A percentile compares a stretch with the other conserved stretches of the same genome.
These are phyloP conservation scores for Leptopilina syphax DNA, from an alignment of 2,888 invertebrate genomes.

Conservation along the genomic window DNA sequence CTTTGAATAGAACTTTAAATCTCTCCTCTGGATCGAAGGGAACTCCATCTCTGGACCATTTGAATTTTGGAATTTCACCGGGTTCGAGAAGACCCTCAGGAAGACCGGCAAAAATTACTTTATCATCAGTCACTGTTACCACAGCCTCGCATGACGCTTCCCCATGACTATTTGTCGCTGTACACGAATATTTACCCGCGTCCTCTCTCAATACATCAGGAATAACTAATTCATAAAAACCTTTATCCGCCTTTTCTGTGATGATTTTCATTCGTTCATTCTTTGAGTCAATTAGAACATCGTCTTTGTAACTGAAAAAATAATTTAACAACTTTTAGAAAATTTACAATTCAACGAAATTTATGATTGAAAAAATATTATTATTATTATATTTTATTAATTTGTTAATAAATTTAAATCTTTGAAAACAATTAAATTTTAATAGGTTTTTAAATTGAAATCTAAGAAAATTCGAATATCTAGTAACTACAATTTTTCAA, in stretches of 20 bases:
- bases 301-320: conserved; percentile 87
- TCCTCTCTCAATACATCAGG: conserved; percentile 87
- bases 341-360: no score
- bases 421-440: no score
- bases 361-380: no score
- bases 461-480: no score
- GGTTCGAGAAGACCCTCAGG: conserved; percentile 82
- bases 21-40: conserved; percentile 93
- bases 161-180: conserved; percentile 89
- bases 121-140: conserved; percentile 90
- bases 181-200: conserved; percentile 90
- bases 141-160: conserved; percentile 86
- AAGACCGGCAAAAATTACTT: conserved; percentile 88
- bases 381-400: no score
- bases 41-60: conserved; percentile 92
- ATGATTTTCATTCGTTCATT: conserved; percentile 85
- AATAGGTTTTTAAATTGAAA: no score
- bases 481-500: no score
- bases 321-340: background rate
- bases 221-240: conserved; percentile 93
- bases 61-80: conserved; percentile 87
- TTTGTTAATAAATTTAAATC: no score
- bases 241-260: conserved; percentile 86
- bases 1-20: conserved; percentile 93
- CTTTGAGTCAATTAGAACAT: conserved; percentile 83